Evolutionary conservation across 2,888 invertebrate genomes (phyloP), one percentile per base, ranked within the genome.

Genomic region (Synergus japonicus): DNA sequence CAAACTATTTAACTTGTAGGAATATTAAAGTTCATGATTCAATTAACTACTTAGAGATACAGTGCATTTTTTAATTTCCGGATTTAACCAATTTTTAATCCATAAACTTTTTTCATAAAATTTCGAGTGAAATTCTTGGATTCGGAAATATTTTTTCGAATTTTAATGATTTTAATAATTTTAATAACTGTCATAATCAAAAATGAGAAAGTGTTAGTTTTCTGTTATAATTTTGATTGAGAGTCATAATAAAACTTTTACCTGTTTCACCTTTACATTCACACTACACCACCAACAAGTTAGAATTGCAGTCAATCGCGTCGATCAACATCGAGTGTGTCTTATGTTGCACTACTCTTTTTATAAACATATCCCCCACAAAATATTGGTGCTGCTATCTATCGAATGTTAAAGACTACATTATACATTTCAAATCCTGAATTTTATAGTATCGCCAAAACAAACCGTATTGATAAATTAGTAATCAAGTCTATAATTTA

Each of bases 381-480:
- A 54, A 73, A 73, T 73, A 73, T 49, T 73, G 37, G 69, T 73
- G 69, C 69, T 73, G 69, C 69, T 73, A 73, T 73, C 69, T 73
- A 73, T 54, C 69, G 69, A 49, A 15, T 15, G 49, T 29, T 44
- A 46, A 69, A 46, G 46, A 69, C 15, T 43, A 37, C 43, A 44
- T 43, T 65, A 41, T 37, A 65, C 44, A 22, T 18, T 67, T 69
- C 8, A 46, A 69, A 69, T 49, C n/a, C 49, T 29, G 29, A 13
- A 15, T n/a, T 49, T 73, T 29, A 49, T 49, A 49, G 46, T 29
- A 4, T 4, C 15, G 15, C 46, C 49, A 73, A 49, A 73, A 73
- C 13, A 49, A 67, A 67, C 18, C 46, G 54, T n/a, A 60, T 22
- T 60, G 22, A 22, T 60, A 60, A 60, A 49, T 46, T 15, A 22